A percentile compares a stretch with the other conserved stretches of the same genome.
Evolutionary conservation across 2,888 invertebrate genomes (phyloP).

Genomic region (Zygothrica quintamaculata): DNA sequence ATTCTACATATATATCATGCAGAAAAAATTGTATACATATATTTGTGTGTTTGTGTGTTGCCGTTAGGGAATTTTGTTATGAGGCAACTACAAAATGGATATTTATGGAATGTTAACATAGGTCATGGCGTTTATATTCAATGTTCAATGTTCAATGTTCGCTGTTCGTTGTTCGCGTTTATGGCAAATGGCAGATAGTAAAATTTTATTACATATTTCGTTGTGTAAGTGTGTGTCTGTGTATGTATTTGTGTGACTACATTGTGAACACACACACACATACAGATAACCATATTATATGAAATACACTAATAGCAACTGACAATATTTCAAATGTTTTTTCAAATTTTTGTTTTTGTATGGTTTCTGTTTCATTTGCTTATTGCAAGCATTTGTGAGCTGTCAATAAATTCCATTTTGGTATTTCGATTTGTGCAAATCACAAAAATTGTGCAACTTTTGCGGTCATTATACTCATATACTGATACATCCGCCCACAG

Average conservation of each 20-base stretch:
- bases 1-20: background rate
- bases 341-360: conserved; percentile 54
- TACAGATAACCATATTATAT: conserved; percentile 6
- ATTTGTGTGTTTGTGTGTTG: background rate
- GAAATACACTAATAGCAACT: conserved; percentile 24
- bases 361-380: too few relatives aligned
- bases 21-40: background rate
- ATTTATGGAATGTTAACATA: too few relatives aligned
- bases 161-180: conserved; percentile 27
- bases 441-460: conserved; percentile 40
- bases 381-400: conserved; percentile 66
- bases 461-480: conserved; percentile 44
- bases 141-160: too few relatives aligned
- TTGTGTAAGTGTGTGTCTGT: conserved; percentile 68
- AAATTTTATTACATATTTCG: conserved; percentile 81
- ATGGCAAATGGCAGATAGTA: conserved; percentile 66
- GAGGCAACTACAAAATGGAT: background rate
- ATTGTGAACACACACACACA: conserved; percentile 9
- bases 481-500: background rate
- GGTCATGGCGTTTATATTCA: background rate
- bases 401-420: conserved; percentile 79
- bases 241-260: conserved; percentile 59
- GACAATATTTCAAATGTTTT: conserved; percentile 72
- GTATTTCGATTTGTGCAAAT: conserved; percentile 42
- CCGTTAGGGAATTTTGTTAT: background rate